A percentile compares a stretch with the other conserved stretches of the same genome.
Evolutionary conservation across 2,888 invertebrate genomes (phyloP).

Genomic region (Calliscelio sp.): DNA sequence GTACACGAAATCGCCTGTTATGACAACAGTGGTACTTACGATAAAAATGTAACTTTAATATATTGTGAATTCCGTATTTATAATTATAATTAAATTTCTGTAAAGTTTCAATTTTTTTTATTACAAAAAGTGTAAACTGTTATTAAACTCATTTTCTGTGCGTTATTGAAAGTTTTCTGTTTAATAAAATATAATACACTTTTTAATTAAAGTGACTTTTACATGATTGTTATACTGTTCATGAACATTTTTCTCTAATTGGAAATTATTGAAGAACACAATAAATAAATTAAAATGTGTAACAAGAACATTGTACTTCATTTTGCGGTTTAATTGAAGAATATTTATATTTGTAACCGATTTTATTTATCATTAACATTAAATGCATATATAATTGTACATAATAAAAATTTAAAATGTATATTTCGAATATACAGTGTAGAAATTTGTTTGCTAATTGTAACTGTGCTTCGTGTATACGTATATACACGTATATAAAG

Average conservation of each 20-base stretch:
- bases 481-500: too few relatives aligned
- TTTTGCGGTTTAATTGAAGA: too few relatives aligned
- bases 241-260: not conserved
- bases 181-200: not conserved
- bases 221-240: too few relatives aligned
- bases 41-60: not conserved
- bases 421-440: too few relatives aligned
- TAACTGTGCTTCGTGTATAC: too few relatives aligned
- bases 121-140: not conserved
- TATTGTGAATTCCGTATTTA: not conserved
- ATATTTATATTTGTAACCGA: too few relatives aligned
- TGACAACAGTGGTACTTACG: conserved; percentile 24
- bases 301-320: too few relatives aligned
- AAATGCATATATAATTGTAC: too few relatives aligned
- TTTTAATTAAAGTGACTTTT: not conserved
- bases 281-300: too few relatives aligned
- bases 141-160: not conserved
- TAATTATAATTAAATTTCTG: not conserved
- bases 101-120: not conserved
- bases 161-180: not conserved
- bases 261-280: not conserved
- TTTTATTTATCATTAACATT: too few relatives aligned
- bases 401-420: too few relatives aligned
- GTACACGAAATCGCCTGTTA: conserved; percentile 38
- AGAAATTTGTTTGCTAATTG: too few relatives aligned